These are phyloP conservation scores for Heliangelus exortis DNA, from an alignment of 2,797 vertebrate genomes.

Conservation along the genomic window DNA sequence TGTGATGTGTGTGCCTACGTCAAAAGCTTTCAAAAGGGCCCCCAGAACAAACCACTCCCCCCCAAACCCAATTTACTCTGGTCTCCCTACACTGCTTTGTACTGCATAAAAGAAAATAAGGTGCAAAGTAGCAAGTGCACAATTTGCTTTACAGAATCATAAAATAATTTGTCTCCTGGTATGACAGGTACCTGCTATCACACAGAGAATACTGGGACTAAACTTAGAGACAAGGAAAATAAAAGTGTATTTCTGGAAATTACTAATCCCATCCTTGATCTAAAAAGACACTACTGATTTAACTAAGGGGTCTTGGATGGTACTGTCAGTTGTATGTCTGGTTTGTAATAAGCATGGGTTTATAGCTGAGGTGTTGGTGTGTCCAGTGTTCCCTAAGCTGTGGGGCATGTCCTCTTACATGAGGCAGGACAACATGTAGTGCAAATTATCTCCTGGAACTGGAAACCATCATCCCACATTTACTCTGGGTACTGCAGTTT, in stretches of 20 bases:
- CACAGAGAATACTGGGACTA: background rate
- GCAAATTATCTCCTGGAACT: background rate
- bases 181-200: background rate
- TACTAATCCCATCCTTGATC: background rate
- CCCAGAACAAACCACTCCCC: background rate
- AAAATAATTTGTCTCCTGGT: background rate
- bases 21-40: background rate
- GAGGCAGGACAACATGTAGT: background rate
- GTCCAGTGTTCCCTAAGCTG: background rate
- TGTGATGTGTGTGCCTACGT: background rate
- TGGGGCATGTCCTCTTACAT: background rate
- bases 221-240: background rate
- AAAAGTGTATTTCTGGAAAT: background rate
- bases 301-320: too few relatives aligned
- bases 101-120: background rate
- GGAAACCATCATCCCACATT: background rate
- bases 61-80: background rate
- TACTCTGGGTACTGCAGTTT: background rate
- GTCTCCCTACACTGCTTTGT: background rate
- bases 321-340: accelerated
- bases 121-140: background rate
- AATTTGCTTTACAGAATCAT: background rate
- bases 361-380: too few relatives aligned
- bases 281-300: background rate
- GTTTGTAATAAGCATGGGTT: background rate